Conservation (phyloP, 37 sponge, comb jelly and placozoan genomes). For the Oscarella lobularis region DNA sequence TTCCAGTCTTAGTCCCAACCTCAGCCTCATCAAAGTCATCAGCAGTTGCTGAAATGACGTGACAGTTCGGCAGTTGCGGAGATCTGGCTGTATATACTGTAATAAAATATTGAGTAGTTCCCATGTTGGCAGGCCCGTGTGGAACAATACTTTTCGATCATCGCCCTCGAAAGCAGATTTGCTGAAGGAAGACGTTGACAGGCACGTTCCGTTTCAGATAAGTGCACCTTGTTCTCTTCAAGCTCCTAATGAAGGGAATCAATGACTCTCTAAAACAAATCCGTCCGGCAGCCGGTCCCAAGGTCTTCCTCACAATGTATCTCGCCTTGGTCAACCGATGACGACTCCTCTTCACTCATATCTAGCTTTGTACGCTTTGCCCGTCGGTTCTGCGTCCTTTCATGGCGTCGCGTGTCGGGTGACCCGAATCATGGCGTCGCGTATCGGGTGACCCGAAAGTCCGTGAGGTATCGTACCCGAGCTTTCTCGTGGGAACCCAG, state of each 20-base stretch:
- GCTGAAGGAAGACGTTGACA: neutral
- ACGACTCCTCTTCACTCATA: neutral
- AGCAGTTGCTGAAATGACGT: slow-evolving; percentile 15
- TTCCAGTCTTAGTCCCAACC: slow-evolving; percentile 2
- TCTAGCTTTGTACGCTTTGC: neutral
- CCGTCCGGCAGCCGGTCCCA: neutral
- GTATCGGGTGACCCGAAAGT: too few relatives aligned
- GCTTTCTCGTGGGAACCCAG: neutral
- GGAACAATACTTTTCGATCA: neutral
- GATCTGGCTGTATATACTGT: too few relatives aligned
- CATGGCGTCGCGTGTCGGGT: too few relatives aligned
- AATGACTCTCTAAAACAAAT: neutral
- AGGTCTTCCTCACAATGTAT: neutral
- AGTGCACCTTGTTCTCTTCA: neutral
- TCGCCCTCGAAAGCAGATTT: neutral
- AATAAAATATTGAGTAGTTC: neutral
- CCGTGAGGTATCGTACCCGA: neutral
- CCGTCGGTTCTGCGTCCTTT: too few relatives aligned
- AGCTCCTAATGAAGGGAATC: neutral
- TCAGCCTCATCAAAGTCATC: slow-evolving; percentile 25
- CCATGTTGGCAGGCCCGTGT: neutral
- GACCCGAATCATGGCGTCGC: too few relatives aligned
- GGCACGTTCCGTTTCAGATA: neutral
- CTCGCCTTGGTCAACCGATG: neutral
- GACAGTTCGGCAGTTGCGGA: too few relatives aligned